phyloP scores from a whole-genome alignment of 2,888 invertebrate genomes.

The Drosophila mulleri region DNA sequence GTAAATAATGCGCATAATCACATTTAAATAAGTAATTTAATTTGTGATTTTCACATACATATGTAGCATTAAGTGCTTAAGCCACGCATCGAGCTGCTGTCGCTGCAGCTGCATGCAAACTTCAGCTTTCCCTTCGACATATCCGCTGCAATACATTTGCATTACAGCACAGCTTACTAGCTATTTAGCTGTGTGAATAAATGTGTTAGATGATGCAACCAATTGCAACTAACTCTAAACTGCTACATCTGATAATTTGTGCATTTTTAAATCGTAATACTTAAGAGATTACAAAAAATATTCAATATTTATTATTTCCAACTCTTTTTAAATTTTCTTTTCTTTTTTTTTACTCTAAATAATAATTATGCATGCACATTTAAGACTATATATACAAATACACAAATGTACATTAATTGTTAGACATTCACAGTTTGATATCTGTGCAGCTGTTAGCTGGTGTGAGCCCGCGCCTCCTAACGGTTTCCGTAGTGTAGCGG shows the following conservation, averaged over 20 bases:
- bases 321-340: not conserved
- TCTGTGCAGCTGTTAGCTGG: not conserved
- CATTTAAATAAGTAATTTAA: constrained; percentile 80
- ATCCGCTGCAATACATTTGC: constrained; percentile 8
- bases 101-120: not conserved
- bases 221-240: not conserved
- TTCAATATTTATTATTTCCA: not conserved
- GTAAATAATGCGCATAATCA: constrained; percentile 78
- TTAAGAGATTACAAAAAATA: too few relatives aligned
- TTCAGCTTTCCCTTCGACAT: not conserved
- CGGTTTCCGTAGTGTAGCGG: constrained; percentile 84
- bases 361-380: not conserved
- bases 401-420: not conserved
- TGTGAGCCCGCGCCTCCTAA: fast-evolving
- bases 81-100: constrained; percentile 24
- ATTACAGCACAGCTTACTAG: not conserved
- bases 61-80: constrained; percentile 59
- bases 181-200: not conserved
- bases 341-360: not conserved
- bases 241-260: not conserved
- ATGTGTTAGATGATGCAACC: not conserved
- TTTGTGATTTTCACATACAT: constrained; percentile 70
- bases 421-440: not conserved
- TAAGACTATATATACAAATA: not conserved
- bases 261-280: not conserved